These are phyloP conservation scores for Lophius americanus DNA, from an alignment of 2,797 vertebrate genomes.

Conservation along the genomic window DNA sequence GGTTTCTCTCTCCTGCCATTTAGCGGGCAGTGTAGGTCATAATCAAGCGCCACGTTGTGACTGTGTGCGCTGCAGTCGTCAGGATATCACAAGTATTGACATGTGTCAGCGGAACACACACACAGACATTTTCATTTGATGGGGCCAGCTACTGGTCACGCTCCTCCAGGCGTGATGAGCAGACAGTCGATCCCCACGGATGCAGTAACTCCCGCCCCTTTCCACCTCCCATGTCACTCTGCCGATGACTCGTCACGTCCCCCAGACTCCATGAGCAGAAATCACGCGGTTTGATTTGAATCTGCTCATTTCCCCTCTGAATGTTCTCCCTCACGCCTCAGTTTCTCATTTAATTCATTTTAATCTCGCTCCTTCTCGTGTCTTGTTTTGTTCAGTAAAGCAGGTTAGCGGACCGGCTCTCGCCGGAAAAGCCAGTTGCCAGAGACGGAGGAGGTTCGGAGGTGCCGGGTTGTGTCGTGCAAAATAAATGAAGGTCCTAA, in stretches of 20 bases:
- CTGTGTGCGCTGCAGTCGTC: constrained; percentile 25
- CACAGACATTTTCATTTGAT: constrained; percentile 24
- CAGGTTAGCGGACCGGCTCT: constrained; percentile 40
- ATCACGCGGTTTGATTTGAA: constrained; percentile 8
- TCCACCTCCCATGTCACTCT: constrained; percentile 17
- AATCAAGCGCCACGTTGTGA: constrained; percentile 41
- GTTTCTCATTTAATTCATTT: neutral
- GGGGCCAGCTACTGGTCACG: constrained; percentile 34
- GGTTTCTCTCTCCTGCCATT: constrained; percentile 24
- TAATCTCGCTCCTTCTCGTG: neutral
- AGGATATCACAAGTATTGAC: constrained; percentile 39
- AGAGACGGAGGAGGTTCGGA: constrained; percentile 7
- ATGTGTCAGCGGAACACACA: constrained; percentile 13
- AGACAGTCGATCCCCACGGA: constrained; percentile 34
- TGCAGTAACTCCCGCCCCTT: constrained; percentile 17
- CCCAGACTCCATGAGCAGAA: constrained; percentile 13
- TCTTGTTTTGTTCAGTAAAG: neutral
- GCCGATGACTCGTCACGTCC: constrained; percentile 28
- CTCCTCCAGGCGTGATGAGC: constrained; percentile 18
- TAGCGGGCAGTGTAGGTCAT: constrained; percentile 54
- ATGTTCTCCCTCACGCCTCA: neutral
- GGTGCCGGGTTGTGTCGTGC: constrained; percentile 5
- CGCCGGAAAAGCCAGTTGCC: constrained; percentile 20
- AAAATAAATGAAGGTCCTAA: constrained; percentile 74
- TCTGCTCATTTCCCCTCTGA: constrained; percentile 11